Conservation (phyloP, 2,888 invertebrate species). For the Aphelenchoides bicaudatus region DNA sequence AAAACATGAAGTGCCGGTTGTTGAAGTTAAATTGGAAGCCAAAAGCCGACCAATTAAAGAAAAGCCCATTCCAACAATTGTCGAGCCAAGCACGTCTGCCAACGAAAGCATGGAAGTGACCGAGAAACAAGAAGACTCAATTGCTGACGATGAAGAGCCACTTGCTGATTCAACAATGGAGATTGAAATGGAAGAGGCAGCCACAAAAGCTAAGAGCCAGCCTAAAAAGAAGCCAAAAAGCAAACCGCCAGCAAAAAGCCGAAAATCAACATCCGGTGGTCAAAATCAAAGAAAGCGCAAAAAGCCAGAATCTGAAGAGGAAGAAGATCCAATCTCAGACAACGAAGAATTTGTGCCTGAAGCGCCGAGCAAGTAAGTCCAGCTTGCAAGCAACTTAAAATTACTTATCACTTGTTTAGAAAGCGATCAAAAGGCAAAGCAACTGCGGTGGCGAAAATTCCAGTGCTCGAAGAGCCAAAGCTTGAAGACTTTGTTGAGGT, state of each 20-base stretch:
- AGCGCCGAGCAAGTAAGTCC: slow-evolving; percentile 17
- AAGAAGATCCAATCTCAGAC: slow-evolving; percentile 21
- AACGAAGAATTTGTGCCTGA: slow-evolving; percentile 24
- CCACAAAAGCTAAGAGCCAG: neutral
- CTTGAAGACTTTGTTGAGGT: slow-evolving; percentile 33
- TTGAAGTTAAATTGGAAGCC: neutral
- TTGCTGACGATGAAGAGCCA: neutral
- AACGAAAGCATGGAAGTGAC: neutral
- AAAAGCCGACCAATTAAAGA: neutral
- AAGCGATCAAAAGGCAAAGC: slow-evolving; percentile 21
- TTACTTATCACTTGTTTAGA: slow-evolving; percentile 7
- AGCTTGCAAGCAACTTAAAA: slow-evolving; percentile 10
- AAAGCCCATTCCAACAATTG: neutral
- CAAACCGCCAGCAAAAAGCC: neutral
- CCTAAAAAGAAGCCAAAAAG: slow-evolving; percentile 3
- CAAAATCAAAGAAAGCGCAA: slow-evolving; percentile 27
- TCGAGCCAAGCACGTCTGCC: neutral
- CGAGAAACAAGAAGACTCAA: neutral
- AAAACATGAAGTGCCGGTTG: neutral
- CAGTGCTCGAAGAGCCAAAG: slow-evolving; percentile 21
- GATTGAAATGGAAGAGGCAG: neutral
- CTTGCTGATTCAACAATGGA: no score
- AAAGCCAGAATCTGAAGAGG: slow-evolving; percentile 27
- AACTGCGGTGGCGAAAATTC: neutral
- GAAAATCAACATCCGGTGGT: slow-evolving; percentile 16